phyloP scores from a whole-genome alignment of 2,113 vertebrate species.

The Pedionomus torquatus region DNA sequence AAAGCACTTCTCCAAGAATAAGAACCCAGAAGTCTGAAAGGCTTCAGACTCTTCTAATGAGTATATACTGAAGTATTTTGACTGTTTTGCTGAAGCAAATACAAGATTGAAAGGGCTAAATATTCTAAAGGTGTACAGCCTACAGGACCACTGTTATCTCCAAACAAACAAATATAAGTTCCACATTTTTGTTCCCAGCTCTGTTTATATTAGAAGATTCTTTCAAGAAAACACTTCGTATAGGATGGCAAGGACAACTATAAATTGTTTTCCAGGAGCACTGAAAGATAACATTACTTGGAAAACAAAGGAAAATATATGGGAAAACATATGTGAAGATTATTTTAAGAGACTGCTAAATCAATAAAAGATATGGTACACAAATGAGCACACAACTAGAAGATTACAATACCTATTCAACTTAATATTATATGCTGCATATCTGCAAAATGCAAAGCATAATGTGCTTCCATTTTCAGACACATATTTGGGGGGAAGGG shows the following conservation, averaged over 20 bases:
- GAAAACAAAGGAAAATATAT: neutral
- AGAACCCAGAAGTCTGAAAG: neutral
- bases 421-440: neutral
- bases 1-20: neutral
- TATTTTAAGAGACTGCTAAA: neutral
- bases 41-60: neutral
- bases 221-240: neutral
- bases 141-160: neutral
- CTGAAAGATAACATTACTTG: neutral
- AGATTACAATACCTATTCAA: neutral
- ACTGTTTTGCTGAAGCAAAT: neutral
- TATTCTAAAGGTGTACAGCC: neutral
- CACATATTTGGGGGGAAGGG: neutral
- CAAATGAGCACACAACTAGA: neutral
- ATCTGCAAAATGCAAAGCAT: neutral
- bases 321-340: neutral
- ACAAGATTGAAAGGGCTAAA: neutral
- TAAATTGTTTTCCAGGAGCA: neutral
- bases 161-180: neutral
- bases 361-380: neutral
- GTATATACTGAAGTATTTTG: neutral
- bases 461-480: neutral
- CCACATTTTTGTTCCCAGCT: neutral
- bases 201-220: neutral
- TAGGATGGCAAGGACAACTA: neutral